Conservation (phyloP, 2,888 invertebrate species). For the Mimachlamys varia region DNA sequence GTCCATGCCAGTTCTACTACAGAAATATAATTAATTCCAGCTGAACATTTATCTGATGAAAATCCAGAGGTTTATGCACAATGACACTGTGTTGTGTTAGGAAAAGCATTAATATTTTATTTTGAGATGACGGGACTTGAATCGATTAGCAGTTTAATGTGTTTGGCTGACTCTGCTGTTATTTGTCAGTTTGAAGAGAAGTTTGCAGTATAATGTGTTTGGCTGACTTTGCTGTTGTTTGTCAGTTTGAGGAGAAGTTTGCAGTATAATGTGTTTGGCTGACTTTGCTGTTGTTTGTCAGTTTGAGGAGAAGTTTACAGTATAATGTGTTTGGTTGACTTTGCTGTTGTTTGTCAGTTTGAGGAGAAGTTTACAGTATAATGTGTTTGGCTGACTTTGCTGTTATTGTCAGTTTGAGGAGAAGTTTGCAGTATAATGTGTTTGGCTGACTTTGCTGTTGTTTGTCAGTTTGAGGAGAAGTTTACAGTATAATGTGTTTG, state of each 20-base stretch:
- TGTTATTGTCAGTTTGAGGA: conserved; percentile 51
- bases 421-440: neutral
- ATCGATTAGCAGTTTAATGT: no score
- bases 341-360: conserved; percentile 49
- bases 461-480: conserved; percentile 51
- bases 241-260: conserved; percentile 51
- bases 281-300: conserved; percentile 13
- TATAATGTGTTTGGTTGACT: no score
- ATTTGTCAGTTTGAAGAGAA: neutral
- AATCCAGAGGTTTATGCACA: no score
- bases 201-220: no score
- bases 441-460: neutral
- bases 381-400: neutral
- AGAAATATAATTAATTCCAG: no score
- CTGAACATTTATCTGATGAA: no score
- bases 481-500: no score
- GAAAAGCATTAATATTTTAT: no score
- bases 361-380: conserved; percentile 8
- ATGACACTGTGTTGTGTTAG: no score
- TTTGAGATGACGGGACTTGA: no score
- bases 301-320: conserved; percentile 49
- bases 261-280: no score
- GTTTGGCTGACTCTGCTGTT: neutral
- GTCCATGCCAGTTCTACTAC: no score
- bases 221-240: neutral